These are phyloP conservation scores for Leptosomus discolor DNA, from an alignment of 2,113 vertebrate genomes.

Conservation along the genomic window DNA sequence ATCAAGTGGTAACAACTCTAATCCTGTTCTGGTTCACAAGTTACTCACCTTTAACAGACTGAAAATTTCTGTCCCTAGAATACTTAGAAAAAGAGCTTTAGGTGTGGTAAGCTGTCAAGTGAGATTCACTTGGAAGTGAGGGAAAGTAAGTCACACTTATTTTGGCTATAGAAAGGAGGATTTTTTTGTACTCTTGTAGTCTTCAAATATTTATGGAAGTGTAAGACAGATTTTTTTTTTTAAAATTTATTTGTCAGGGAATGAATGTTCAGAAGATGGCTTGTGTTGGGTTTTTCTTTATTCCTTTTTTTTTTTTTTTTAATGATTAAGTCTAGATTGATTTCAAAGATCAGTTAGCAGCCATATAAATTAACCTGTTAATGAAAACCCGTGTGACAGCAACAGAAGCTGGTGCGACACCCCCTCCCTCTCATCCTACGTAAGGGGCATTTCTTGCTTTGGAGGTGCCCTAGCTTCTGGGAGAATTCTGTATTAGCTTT, in stretches of 20 bases:
- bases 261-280: neutral
- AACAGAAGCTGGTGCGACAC: neutral
- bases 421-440: neutral
- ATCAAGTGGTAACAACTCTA: neutral
- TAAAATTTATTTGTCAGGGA: neutral
- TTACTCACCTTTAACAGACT: neutral
- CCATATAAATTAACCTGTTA: neutral
- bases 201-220: neutral
- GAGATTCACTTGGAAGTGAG: neutral
- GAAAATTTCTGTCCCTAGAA: neutral
- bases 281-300: rapidly evolving
- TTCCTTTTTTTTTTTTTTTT: no score
- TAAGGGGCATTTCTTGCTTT: neutral
- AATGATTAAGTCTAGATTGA: neutral
- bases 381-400: neutral
- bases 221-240: neutral
- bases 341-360: neutral
- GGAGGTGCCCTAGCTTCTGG: neutral
- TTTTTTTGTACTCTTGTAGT: neutral
- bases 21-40: neutral
- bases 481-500: neutral
- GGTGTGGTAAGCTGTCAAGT: neutral
- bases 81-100: neutral
- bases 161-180: neutral
- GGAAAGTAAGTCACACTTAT: neutral